Evolutionary conservation across 2,797 vertebrate genomes (phyloP), one percentile per base, ranked within the genome.

Genomic region (Sebastiscus tertius): DNA sequence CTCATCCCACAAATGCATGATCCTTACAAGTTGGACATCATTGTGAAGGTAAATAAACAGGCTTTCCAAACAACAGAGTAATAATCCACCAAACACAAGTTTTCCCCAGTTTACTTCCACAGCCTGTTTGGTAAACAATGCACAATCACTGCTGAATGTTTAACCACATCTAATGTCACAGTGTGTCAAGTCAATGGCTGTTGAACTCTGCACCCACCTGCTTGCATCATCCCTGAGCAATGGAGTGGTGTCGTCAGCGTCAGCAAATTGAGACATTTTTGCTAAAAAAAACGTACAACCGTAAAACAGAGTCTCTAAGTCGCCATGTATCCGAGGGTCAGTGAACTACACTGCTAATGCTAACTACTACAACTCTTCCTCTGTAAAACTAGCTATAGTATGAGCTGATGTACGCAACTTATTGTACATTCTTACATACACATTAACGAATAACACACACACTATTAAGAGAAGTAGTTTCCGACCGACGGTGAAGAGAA

Each of bases 171-270:
- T 54, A 54, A 54, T 1, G 59, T 18, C 39, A 63, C 33, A 58
- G 52, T 55, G 31, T 9, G 10, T 56, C 26, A 20, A 61, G 13
- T 66, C 24, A 12, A 4, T 16, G 31, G 14, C 22, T 18, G 4
- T 2, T 75, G 76, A 79, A 79, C 79, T 78, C 31, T 83, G 68
- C 52, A 84, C 91, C 88, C 78, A 96, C 96, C 95, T 93, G 81
- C 64, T 87, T 29, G 85, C 52, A 62, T 95, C 95, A 75, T 92
- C 94, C 75, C 84, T 87, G 2, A 96, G 91, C 72, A 96, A 68
- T 1, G 95, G 94, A 7, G 93, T 90, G 7, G 72, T 87, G 5
- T 94, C 93, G 7, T 94, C 94, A 3, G 92, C 65, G 9, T 95
- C 92, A 7, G 70, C 18, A 9, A 83, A 16, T 52, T 86, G 82